Evolutionary conservation across 2,888 invertebrate genomes (phyloP).

Genomic region (Liopterus haemorrhoidalis): DNA sequence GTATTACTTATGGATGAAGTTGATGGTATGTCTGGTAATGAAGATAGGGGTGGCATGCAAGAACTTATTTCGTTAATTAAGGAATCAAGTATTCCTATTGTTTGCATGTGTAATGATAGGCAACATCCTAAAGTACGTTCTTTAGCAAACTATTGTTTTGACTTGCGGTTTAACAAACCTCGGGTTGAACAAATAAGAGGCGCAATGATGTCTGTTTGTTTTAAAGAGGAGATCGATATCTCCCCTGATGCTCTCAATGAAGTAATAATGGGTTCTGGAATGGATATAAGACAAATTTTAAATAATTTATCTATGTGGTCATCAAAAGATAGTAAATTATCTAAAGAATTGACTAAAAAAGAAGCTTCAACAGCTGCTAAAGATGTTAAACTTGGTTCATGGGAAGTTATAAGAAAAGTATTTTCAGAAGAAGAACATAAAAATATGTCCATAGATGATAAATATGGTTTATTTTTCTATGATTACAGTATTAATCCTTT

Average conservation of each 20-base stretch:
- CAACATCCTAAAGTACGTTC: constrained; percentile 89
- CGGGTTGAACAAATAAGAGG: constrained; percentile 86
- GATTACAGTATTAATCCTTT: constrained; percentile 95
- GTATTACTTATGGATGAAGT: constrained; percentile 99
- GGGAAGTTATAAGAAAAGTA: constrained; percentile 87
- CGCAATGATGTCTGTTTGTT: constrained; percentile 86
- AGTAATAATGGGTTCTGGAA: constrained; percentile 80
- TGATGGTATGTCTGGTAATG: constrained; percentile 99
- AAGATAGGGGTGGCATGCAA: constrained; percentile 95
- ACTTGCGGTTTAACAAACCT: constrained; percentile 80
- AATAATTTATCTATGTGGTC: constrained; percentile 83
- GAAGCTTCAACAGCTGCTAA: constrained; percentile 64
- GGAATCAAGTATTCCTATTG: constrained; percentile 75
- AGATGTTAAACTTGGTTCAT: constrained; percentile 84
- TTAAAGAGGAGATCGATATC: constrained; percentile 81
- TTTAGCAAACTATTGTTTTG: constrained; percentile 89
- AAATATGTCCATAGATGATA: constrained; percentile 72
- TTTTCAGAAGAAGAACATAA: constrained; percentile 76
- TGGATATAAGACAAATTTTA: constrained; percentile 89
- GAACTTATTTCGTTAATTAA: constrained; percentile 92
- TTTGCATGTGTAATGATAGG: constrained; percentile 98
- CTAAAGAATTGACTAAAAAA: constrained; percentile 49
- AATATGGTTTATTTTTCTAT: constrained; percentile 88
- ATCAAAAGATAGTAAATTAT: constrained; percentile 50
- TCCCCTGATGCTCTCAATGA: constrained; percentile 69